Evolutionary conservation across 2,113 vertebrate genomes (phyloP).

Genomic region (Phalacrocorax pelagicus): DNA sequence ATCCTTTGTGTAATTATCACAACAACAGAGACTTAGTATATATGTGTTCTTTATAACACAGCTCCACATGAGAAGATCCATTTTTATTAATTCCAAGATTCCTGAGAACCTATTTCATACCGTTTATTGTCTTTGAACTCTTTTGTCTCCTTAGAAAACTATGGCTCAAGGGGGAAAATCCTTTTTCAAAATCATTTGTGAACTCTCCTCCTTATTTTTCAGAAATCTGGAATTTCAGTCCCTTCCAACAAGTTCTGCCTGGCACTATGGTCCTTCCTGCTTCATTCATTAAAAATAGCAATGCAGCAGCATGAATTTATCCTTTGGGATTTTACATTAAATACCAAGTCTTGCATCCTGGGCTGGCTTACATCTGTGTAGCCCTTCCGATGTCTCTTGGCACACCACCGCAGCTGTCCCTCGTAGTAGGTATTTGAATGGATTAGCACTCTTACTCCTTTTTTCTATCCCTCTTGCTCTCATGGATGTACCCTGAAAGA

Average conservation of each 20-base stretch:
- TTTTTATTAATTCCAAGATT: background rate
- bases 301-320: constrained; percentile 1
- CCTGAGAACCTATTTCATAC: background rate
- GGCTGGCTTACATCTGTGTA: constrained; percentile 26
- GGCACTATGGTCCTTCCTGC: background rate
- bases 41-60: background rate
- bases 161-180: background rate
- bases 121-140: background rate
- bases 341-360: constrained; percentile 16
- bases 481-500: constrained; percentile 1
- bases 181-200: background rate
- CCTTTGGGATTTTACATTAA: constrained; percentile 42
- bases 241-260: background rate
- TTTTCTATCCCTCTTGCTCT: background rate
- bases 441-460: background rate
- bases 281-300: constrained; percentile 58
- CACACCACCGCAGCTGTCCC: background rate
- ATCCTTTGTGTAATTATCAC: background rate
- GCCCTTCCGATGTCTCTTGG: constrained; percentile 35
- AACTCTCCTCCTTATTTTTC: background rate
- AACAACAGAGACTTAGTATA: background rate
- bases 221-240: background rate
- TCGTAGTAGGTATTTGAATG: background rate
- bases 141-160: background rate
- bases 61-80: background rate